Conservation (phyloP, 2,113 vertebrate genomes). For the Alexandromys fortis region DNA sequence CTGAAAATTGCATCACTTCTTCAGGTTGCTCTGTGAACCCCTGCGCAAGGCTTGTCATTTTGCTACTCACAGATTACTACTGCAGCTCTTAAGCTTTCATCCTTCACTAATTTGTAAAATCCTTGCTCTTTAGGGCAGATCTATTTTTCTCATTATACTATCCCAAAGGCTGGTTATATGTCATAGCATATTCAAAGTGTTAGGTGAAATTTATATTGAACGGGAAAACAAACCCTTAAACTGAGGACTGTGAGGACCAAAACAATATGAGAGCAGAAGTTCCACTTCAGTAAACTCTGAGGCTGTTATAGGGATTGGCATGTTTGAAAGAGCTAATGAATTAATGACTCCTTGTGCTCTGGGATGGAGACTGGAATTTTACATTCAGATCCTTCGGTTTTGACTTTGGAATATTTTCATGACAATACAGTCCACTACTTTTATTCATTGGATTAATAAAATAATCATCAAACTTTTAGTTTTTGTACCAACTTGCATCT, state of each 20-base stretch:
- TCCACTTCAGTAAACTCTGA: not conserved
- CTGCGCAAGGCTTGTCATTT: not conserved
- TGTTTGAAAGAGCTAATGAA: not conserved
- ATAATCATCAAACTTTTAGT: not conserved
- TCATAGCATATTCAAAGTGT: not conserved
- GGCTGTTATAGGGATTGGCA: not conserved
- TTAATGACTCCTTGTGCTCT: not conserved
- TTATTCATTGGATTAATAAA: not conserved
- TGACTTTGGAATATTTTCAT: not conserved
- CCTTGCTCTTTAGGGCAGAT: not conserved
- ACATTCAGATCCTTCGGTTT: not conserved
- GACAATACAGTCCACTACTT: not conserved
- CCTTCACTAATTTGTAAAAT: not conserved
- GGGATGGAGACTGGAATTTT: not conserved
- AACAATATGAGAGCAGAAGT: not conserved
- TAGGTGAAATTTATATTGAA: not conserved
- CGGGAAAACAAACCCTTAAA: not conserved
- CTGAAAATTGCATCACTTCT: not conserved
- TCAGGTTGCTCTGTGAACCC: not conserved
- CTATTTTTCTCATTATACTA: not conserved
- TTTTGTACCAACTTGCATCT: not conserved
- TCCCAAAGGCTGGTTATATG: not conserved
- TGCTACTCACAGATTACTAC: not conserved
- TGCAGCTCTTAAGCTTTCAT: not conserved
- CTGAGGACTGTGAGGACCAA: not conserved